Evolutionary conservation across 2,113 vertebrate species (phyloP).

Genomic region (Oryzias melastigma): DNA sequence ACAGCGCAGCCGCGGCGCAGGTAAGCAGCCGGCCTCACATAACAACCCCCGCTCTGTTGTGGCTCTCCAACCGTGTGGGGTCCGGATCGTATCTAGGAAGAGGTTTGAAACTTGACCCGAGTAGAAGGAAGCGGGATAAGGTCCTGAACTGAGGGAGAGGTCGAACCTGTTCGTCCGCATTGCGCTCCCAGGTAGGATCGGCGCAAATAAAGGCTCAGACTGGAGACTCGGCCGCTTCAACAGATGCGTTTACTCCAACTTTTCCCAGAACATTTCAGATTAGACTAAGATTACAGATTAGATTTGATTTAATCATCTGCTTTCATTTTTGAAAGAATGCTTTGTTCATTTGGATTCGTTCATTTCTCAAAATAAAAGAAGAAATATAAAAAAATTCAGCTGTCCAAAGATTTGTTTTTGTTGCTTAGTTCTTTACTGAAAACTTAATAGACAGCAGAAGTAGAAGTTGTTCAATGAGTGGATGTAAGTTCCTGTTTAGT

Average conservation of each 20-base stretch:
- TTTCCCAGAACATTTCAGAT: background rate
- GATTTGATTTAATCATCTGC: no score
- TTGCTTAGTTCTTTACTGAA: no score
- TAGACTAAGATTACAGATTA: background rate
- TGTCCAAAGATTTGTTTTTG: no score
- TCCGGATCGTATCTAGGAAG: background rate
- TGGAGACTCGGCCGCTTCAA: background rate
- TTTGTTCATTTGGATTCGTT: no score
- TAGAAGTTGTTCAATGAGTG: no score
- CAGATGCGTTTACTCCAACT: slow-evolving; percentile 22
- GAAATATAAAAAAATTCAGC: no score
- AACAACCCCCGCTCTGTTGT: background rate
- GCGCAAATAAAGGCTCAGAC: background rate
- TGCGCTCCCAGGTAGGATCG: background rate
- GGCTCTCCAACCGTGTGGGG: rapidly evolving
- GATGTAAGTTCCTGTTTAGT: no score
- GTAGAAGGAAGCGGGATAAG: background rate
- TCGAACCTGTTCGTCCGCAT: slow-evolving; percentile 62
- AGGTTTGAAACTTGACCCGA: no score
- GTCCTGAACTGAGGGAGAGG: slow-evolving; percentile 7
- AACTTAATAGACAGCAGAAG: no score
- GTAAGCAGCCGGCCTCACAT: slow-evolving; percentile 19
- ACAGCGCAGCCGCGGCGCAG: slow-evolving; percentile 17
- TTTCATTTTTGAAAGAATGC: no score
- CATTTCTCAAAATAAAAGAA: no score